These are phyloP conservation scores for Dipodomys stephensi DNA, from an alignment of 2,113 vertebrate genomes.

Conservation along the genomic window DNA sequence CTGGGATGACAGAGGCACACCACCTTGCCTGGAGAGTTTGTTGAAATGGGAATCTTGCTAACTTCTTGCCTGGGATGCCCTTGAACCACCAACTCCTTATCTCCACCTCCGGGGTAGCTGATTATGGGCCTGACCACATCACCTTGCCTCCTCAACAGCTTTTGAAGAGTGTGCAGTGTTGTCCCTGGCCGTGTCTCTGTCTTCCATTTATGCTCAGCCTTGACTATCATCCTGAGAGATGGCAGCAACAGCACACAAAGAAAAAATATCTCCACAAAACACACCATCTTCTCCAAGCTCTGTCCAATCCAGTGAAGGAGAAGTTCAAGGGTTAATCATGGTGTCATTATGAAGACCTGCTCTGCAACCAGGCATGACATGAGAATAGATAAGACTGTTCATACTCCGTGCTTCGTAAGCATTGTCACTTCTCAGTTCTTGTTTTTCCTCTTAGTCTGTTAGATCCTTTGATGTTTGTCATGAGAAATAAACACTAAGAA, in stretches of 20 bases:
- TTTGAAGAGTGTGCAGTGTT: background rate
- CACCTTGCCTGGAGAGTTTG: too few species aligned
- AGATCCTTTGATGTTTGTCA: background rate
- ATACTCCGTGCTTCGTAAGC: background rate
- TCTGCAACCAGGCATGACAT: background rate
- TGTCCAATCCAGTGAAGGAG: background rate
- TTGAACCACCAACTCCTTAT: too few species aligned
- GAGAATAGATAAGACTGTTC: background rate
- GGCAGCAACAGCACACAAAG: background rate
- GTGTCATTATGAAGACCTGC: background rate
- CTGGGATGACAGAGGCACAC: too few species aligned
- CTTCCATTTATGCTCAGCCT: background rate
- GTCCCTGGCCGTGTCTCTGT: fast-evolving
- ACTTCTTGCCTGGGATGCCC: too few species aligned
- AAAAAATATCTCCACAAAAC: background rate
- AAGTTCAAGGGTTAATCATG: background rate
- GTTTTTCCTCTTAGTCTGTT: conserved; percentile 7
- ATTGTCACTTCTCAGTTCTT: background rate
- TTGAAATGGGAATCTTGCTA: too few species aligned
- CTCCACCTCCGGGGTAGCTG: too few species aligned
- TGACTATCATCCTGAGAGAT: background rate
- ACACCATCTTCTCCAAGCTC: background rate
- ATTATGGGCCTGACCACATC: too few species aligned
- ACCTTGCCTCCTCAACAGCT: background rate
- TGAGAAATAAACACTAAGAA: conserved; percentile 44